Base-by-base conservation (phyloP, 2,888 invertebrate genomes). In the Timema podura region DNA sequence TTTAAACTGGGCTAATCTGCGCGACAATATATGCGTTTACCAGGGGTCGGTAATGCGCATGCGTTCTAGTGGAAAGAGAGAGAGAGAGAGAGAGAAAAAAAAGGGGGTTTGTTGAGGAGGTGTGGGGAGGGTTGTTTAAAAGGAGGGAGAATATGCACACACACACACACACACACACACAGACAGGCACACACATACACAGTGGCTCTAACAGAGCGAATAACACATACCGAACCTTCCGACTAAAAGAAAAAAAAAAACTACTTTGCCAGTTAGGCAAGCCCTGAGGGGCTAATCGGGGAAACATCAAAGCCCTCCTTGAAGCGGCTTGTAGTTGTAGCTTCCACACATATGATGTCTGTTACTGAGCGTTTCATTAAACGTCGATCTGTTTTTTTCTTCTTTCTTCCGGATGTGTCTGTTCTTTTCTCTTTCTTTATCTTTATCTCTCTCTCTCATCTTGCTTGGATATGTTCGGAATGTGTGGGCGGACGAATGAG, bases 341-440 rank as follows among this genome's bases (percentile, higher is more conserved):
- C 30, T 30, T 30, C 30, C 30, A 30, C 30, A 30, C 30, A 44
- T 61, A 61, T 61, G 61, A 61, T 45, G 61, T 61, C 44, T 13
- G 61, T 61, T 61, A 61, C 61, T 30, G 30, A 61, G 61, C 61
- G 45, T 61, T 61, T 61, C 61, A 61, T 61, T 61, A 61, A 61
- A 61, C 61, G 61, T 10, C 61, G 61, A 16, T 30, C 16, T n/a
- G 1, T 30, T 30, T 30, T 30, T 30, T 30, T 3, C 3, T 30
- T 30, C 30, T 30, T 30, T 30, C 30, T 30, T 30, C 30, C 30
- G 30, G 30, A 30, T 30, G 30, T 30, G 30, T 30, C 30, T 30
- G 30, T 30, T 30, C 30, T 30, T 30, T 30, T 30, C n/a, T n/a
- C n/a, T n/a, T n/a, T n/a, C n/a, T n/a, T n/a, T n/a, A n/a, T n/a